Evolutionary conservation across 1,140 invertebrate species (phyloP).

Genomic region (Battus philenor): DNA sequence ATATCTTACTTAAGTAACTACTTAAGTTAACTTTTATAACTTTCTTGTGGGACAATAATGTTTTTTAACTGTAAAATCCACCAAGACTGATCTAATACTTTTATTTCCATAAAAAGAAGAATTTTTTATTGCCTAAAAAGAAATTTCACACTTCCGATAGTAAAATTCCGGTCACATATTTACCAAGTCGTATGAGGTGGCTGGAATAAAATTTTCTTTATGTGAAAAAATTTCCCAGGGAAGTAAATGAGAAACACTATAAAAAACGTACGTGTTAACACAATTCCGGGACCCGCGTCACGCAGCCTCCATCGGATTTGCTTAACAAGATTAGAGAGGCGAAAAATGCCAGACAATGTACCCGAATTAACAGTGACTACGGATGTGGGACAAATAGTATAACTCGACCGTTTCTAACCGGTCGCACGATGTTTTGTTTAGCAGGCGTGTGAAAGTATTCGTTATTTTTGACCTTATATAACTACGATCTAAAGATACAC

Average conservation of each 20-base stretch:
- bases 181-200: conserved; percentile 1
- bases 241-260: conserved; percentile 14
- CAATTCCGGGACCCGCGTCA: conserved; percentile 37
- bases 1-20: no score
- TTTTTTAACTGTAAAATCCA: no score
- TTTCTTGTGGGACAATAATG: no score
- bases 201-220: conserved; percentile 14
- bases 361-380: conserved; percentile 36
- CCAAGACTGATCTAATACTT: no score
- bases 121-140: neutral
- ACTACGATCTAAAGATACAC: no score
- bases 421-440: neutral
- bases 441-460: no score
- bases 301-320: conserved; percentile 36
- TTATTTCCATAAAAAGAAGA: no score
- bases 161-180: conserved; percentile 11
- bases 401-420: conserved; percentile 7
- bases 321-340: conserved; percentile 51
- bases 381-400: conserved; percentile 25
- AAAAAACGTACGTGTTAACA: conserved; percentile 23
- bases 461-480: neutral
- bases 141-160: conserved; percentile 1
- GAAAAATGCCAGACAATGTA: conserved; percentile 46
- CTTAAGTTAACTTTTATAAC: no score
- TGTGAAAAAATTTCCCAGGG: conserved; percentile 2